phyloP scores from a whole-genome alignment of 2,888 invertebrate genomes.

The Julus scandinavius region DNA sequence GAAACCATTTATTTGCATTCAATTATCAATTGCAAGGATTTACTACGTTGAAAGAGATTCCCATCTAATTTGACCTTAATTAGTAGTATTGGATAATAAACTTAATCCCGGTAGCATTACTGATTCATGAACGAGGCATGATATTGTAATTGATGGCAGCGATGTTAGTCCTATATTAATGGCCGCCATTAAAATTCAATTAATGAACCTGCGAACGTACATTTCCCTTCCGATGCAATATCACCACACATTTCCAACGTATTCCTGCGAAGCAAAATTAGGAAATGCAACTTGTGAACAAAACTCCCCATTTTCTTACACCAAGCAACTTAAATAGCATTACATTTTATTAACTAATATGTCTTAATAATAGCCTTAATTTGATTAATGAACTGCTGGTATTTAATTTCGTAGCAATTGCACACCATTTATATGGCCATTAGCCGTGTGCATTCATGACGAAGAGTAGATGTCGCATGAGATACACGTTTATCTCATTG shows the following conservation, averaged over 20 bases:
- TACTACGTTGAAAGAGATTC: neutral
- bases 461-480: slow-evolving; percentile 6
- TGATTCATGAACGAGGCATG: neutral
- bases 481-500: neutral
- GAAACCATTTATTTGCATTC: neutral
- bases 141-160: neutral
- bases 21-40: neutral
- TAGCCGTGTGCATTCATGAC: neutral
- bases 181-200: slow-evolving; percentile 23
- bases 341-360: neutral
- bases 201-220: neutral
- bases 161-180: neutral
- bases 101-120: neutral
- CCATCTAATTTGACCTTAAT: slow-evolving; percentile 8
- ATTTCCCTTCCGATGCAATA: neutral
- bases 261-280: neutral
- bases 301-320: neutral
- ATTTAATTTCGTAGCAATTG: slow-evolving; percentile 7
- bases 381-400: neutral
- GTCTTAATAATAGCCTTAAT: neutral
- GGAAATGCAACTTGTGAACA: neutral
- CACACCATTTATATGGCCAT: neutral
- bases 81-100: slow-evolving; percentile 25
- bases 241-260: neutral
- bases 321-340: neutral